Evolutionary conservation across 2,797 vertebrate species (phyloP).

Genomic region (Podarcis lilfordi): DNA sequence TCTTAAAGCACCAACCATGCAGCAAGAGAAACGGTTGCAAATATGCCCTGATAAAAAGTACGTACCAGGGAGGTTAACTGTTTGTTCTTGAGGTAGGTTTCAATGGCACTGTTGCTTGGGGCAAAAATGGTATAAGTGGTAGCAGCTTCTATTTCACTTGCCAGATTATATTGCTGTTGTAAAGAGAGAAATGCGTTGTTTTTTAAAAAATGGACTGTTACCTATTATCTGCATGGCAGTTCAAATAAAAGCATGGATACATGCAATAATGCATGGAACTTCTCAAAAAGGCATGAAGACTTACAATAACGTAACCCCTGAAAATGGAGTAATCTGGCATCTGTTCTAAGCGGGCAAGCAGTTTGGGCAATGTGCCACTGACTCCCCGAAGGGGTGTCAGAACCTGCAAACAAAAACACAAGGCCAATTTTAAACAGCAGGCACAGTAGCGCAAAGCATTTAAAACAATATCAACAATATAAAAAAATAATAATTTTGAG

Average conservation of each 20-base stretch:
- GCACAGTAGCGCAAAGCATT: neutral
- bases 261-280: neutral
- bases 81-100: conserved; percentile 80
- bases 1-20: neutral
- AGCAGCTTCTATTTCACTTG: conserved; percentile 78
- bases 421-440: neutral
- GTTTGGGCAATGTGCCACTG: conserved; percentile 79
- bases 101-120: conserved; percentile 85
- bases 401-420: conserved; percentile 80
- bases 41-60: conserved; percentile 37
- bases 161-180: conserved; percentile 85
- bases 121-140: conserved; percentile 88
- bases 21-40: neutral
- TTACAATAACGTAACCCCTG: conserved; percentile 83
- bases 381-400: conserved; percentile 81
- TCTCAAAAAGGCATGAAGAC: conserved; percentile 45
- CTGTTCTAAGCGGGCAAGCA: conserved; percentile 81
- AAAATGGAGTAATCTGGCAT: conserved; percentile 89
- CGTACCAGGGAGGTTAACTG: conserved; percentile 81
- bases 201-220: neutral
- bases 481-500: neutral
- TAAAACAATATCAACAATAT: neutral
- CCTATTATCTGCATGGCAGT: neutral
- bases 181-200: conserved; percentile 9
- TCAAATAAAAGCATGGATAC: neutral